Conservation (phyloP, 2,888 invertebrate genomes). For the Cryptocephalus moraei region DNA sequence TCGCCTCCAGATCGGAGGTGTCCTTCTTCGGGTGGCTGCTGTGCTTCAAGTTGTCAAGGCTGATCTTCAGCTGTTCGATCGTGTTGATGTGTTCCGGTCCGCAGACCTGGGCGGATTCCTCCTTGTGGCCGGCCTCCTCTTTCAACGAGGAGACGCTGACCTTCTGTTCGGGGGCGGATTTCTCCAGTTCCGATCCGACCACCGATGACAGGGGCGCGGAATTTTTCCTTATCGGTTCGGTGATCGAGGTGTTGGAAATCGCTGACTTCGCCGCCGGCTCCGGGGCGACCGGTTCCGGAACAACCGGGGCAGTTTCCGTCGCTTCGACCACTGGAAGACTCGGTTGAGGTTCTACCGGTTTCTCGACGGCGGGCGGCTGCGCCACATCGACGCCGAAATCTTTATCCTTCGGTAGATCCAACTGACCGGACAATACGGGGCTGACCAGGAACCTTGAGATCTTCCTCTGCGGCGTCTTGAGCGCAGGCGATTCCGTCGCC, state of each 20-base stretch:
- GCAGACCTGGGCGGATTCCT: conserved; percentile 33
- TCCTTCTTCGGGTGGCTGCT: conserved; percentile 39
- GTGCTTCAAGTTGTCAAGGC: conserved; percentile 46
- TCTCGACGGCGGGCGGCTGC: conserved; percentile 6
- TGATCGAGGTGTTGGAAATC: background rate
- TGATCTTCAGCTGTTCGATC: conserved; percentile 47
- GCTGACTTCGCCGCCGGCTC: background rate
- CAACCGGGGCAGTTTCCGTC: conserved; percentile 6
- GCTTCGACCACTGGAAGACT: conserved; percentile 2
- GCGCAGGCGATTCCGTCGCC: conserved; percentile 8
- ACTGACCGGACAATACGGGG: conserved; percentile 56
- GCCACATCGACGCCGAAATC: conserved; percentile 21
- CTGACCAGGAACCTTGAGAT: conserved; percentile 76
- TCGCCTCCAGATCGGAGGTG: conserved; percentile 17
- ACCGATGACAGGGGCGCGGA: conserved; percentile 25
- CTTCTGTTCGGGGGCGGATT: conserved; percentile 25
- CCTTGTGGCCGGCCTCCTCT: conserved; percentile 21
- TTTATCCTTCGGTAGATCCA: conserved; percentile 35
- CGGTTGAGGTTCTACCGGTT: conserved; percentile 6
- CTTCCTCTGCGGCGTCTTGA: conserved; percentile 50
- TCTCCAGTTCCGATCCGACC: conserved; percentile 14
- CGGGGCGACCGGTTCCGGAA: background rate
- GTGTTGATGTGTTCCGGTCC: conserved; percentile 44
- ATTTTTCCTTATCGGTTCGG: conserved; percentile 21
- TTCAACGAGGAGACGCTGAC: conserved; percentile 24